Evolutionary conservation across 2,888 invertebrate genomes (phyloP).

Genomic region (Agrilus biguttatus): DNA sequence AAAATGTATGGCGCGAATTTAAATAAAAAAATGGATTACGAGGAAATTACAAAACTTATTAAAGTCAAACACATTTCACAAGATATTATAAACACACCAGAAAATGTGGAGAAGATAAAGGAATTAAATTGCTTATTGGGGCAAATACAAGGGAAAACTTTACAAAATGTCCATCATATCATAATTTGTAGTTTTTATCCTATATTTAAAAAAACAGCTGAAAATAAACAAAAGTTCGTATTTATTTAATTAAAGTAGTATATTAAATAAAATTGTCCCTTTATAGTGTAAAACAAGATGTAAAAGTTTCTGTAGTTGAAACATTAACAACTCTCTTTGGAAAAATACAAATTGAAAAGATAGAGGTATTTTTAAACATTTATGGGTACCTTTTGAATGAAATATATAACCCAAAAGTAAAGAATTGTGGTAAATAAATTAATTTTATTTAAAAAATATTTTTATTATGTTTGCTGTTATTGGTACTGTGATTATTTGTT

Average conservation of each 20-base stretch:
- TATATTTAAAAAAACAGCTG: conserved; percentile 15
- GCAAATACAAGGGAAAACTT: conserved; percentile 10
- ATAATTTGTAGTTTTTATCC: conserved; percentile 17
- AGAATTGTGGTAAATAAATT: not conserved
- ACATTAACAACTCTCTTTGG: conserved; percentile 35
- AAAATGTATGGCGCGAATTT: too few species aligned
- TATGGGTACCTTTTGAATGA: conserved; percentile 38
- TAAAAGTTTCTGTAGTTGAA: conserved; percentile 37
- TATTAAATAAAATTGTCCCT: too few species aligned
- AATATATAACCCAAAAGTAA: conserved; percentile 37
- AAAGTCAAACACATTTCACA: conserved; percentile 11
- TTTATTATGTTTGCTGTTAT: conserved; percentile 1
- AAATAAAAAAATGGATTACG: not conserved
- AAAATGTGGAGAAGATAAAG: conserved; percentile 12
- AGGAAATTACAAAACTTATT: conserved; percentile 10
- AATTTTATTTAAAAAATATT: not conserved
- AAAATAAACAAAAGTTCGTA: conserved; percentile 13
- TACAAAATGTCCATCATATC: conserved; percentile 12
- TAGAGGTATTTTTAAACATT: conserved; percentile 39
- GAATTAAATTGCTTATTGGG: conserved; percentile 11
- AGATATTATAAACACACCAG: conserved; percentile 13
- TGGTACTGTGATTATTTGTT: conserved; percentile 3
- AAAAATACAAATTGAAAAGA: conserved; percentile 33
- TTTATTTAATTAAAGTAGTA: too few species aligned
- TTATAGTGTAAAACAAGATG: conserved; percentile 28